These are phyloP conservation scores for Lapara coniferarum DNA, from an alignment of 2,888 invertebrate species.

Conservation along the genomic window DNA sequence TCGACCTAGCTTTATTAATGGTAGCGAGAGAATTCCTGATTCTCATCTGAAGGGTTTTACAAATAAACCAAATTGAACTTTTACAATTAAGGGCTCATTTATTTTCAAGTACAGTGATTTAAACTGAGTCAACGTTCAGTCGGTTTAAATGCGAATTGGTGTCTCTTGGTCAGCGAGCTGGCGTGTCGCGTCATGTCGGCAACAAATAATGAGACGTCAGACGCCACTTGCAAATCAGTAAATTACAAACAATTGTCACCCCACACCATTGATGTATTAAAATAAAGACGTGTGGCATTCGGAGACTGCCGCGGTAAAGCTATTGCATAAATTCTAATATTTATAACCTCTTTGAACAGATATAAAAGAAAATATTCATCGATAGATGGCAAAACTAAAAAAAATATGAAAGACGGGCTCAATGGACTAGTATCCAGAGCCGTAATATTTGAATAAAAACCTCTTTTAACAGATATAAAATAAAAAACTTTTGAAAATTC, in stretches of 20 bases:
- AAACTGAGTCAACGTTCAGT: conserved; percentile 47
- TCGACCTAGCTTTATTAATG: conserved; percentile 9
- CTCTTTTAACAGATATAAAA: too few species aligned
- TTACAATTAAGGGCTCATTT: conserved; percentile 46
- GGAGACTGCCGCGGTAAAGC: too few species aligned
- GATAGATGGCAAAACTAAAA: too few species aligned
- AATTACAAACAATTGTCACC: conserved; percentile 59
- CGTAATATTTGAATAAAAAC: too few species aligned
- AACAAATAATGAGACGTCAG: conserved; percentile 51
- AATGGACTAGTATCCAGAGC: too few species aligned
- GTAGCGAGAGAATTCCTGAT: conserved; percentile 1
- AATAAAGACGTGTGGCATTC: too few species aligned
- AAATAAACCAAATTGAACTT: conserved; percentile 41
- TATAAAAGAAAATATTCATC: too few species aligned
- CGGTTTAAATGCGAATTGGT: conserved; percentile 46
- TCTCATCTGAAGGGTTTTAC: conserved; percentile 29
- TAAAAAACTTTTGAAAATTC: too few species aligned
- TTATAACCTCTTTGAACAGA: too few species aligned
- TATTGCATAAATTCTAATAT: too few species aligned
- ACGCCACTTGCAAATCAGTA: conserved; percentile 54
- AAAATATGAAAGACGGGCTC: too few species aligned
- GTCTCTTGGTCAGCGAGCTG: conserved; percentile 44
- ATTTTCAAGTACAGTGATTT: conserved; percentile 42
- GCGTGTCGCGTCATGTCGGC: conserved; percentile 52
- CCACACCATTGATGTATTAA: too few species aligned